phyloP scores from a whole-genome alignment of 2,888 invertebrate species.

The Malthinus flaveolus region DNA sequence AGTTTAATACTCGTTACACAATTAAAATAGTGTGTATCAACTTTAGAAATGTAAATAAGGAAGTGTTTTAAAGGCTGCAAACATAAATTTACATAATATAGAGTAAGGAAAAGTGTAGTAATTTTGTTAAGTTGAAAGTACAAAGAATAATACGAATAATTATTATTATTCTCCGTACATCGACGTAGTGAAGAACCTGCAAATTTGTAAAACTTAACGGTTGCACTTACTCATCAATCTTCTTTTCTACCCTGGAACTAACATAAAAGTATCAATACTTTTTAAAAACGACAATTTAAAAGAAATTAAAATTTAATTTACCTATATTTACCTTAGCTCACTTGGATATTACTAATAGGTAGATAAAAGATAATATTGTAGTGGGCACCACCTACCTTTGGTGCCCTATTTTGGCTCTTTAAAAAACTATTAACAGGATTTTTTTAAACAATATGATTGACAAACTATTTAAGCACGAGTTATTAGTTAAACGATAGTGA shows the following conservation, averaged over 20 bases:
- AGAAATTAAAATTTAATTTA: conserved; percentile 24
- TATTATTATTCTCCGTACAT: conserved; percentile 14
- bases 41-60: too few species aligned
- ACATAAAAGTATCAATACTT: conserved; percentile 40
- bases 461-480: too few species aligned
- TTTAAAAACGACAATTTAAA: conserved; percentile 18
- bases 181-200: conserved; percentile 2
- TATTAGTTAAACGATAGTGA: too few species aligned
- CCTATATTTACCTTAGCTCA: conserved; percentile 21
- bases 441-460: too few species aligned
- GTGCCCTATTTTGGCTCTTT: background rate
- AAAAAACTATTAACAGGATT: too few species aligned
- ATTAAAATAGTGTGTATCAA: too few species aligned
- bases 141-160: background rate
- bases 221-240: conserved; percentile 51
- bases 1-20: too few species aligned
- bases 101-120: too few species aligned
- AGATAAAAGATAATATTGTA: background rate
- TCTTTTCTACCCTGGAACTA: conserved; percentile 51
- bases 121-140: background rate
- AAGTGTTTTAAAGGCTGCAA: too few species aligned
- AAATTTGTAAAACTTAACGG: conserved; percentile 18
- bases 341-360: conserved; percentile 7
- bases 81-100: too few species aligned
- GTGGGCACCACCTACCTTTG: conserved; percentile 25